Base-by-base conservation (phyloP, 2,113 vertebrate species). In the Oryzias woworae region DNA sequence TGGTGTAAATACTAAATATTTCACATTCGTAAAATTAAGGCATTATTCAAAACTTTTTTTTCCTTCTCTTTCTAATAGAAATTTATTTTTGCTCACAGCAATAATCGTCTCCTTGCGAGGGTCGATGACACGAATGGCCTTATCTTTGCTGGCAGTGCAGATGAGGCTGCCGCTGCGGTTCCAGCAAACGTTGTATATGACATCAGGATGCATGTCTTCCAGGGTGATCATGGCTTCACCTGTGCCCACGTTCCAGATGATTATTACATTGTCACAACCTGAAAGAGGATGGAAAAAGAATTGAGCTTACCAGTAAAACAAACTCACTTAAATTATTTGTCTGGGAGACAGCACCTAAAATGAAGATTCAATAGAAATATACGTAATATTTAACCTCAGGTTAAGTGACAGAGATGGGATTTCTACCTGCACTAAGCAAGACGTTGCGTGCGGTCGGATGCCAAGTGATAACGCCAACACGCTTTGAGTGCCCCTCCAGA, bases 91-190 rank as follows among this genome's bases (percentile, higher is more conserved):
- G 84, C 94, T 92, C 69, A 98, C 97, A 68, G 92, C 93, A 16
- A 98, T 41, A 0, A 99, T 86, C 56, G 88, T 88, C 58, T 94
- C 93, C 73, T 95, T 94, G 85, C 97, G 91, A 4, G 96, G 97
- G 58, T 99, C 95, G 0, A 99, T 98, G 1, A 99, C 90, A 14
- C 97, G 92, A 58, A 99, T 84, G 77, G 92, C 90, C 85, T 99
- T 99, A 93, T 99, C 97, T 82, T 99, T 99, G 91, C 95, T 97
- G 48, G 96, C 77, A 0, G 96, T 98, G 82, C 95, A 97, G 91
- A 99, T 96, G 8, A 98, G 94, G 81, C 95, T 98, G 66, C 97
- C 97, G 0, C 94, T 95, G 74, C 94, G 93, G 78, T 96, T 98
- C 97, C 97, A 99, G 93, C 91, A 93, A 1, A 91, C 95, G 0